Evolutionary conservation across 2,888 invertebrate genomes (phyloP).

Genomic region (Protonemura montana): DNA sequence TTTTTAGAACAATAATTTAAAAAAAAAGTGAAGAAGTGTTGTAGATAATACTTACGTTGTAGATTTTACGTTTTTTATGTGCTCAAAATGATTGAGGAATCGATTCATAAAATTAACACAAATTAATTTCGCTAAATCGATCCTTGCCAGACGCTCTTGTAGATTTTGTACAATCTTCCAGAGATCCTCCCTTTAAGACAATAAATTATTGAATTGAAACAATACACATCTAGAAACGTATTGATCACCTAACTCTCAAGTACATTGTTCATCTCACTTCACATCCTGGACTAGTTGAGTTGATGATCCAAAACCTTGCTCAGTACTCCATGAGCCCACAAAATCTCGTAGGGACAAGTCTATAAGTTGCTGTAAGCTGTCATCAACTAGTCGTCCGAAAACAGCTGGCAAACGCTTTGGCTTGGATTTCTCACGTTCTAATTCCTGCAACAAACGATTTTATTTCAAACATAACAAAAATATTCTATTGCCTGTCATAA

Average conservation of each 20-base stretch:
- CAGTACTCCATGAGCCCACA: slow-evolving; percentile 77
- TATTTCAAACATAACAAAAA: neutral
- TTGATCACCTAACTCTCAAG: neutral
- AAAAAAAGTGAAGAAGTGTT: neutral
- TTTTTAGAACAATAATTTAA: too few species aligned
- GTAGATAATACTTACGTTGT: slow-evolving; percentile 71
- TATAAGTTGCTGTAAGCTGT: slow-evolving; percentile 81
- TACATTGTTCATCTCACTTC: too few species aligned
- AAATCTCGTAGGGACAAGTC: slow-evolving; percentile 83
- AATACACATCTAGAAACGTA: slow-evolving; percentile 9
- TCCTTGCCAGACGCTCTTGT: slow-evolving; percentile 74
- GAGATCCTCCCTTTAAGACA: slow-evolving; percentile 65
- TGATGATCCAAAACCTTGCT: slow-evolving; percentile 70
- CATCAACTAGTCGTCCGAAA: slow-evolving; percentile 84
- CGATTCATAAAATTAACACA: slow-evolving; percentile 83
- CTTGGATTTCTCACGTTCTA: slow-evolving; percentile 40
- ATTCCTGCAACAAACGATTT: slow-evolving; percentile 36
- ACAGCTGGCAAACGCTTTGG: slow-evolving; percentile 75
- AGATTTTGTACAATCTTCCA: slow-evolving; percentile 83
- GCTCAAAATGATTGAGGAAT: slow-evolving; percentile 85
- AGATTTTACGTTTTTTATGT: slow-evolving; percentile 78
- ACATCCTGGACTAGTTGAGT: slow-evolving; percentile 70
- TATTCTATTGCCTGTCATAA: neutral
- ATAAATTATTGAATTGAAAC: slow-evolving; percentile 35
- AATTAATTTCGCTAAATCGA: slow-evolving; percentile 83